phyloP scores from a whole-genome alignment of 2,888 invertebrate genomes.

The Brassicogethes aeneus region DNA sequence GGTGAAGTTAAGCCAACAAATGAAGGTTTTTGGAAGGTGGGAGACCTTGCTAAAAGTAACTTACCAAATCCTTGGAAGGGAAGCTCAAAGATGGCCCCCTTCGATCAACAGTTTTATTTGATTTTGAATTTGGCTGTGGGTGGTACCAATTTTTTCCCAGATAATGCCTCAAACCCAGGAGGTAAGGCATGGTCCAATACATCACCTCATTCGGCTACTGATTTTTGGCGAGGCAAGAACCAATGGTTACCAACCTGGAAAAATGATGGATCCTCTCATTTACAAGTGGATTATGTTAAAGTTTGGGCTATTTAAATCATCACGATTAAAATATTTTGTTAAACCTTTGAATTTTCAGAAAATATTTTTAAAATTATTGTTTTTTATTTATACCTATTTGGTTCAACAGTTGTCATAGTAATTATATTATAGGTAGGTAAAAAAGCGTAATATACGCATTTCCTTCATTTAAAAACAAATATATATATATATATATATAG shows the following conservation, averaged over 20 bases:
- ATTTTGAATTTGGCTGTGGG: conserved; percentile 60
- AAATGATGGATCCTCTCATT: conserved; percentile 44
- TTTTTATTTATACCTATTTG: too few species aligned
- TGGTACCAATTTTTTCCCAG: conserved; percentile 57
- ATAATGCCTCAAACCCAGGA: conserved; percentile 44
- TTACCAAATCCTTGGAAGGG: conserved; percentile 50
- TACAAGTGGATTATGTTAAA: conserved; percentile 59
- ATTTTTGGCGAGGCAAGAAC: conserved; percentile 53
- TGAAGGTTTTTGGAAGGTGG: conserved; percentile 59
- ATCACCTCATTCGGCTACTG: conserved; percentile 39
- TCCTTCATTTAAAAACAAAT: too few species aligned
- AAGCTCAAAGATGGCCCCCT: conserved; percentile 50
- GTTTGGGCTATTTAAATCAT: conserved; percentile 43
- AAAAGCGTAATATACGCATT: too few species aligned
- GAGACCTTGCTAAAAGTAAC: conserved; percentile 44
- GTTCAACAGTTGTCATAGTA: too few species aligned
- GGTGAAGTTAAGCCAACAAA: conserved; percentile 45
- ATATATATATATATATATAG: too few species aligned
- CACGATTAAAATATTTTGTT: too few species aligned
- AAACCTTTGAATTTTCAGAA: too few species aligned
- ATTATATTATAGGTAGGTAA: too few species aligned
- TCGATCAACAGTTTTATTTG: conserved; percentile 56
- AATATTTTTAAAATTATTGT: too few species aligned
- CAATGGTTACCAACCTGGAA: conserved; percentile 54
- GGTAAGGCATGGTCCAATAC: conserved; percentile 53